Evolutionary conservation across 2,888 invertebrate species (phyloP), one percentile per base, ranked within the genome.

Genomic region (Syrista parreyssii): DNA sequence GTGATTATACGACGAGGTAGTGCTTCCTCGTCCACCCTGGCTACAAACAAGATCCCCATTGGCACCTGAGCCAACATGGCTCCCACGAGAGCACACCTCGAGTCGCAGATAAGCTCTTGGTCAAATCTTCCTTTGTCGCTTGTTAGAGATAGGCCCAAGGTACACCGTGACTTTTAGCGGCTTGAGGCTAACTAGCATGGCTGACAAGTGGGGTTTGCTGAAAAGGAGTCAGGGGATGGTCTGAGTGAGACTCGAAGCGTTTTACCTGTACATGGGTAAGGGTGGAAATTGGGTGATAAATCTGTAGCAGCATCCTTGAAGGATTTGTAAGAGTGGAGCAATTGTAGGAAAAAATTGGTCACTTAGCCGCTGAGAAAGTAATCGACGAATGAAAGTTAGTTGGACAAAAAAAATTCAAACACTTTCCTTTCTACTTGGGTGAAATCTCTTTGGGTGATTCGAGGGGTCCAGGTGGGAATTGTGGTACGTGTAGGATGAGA

Each of bases 41-140:
- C 32, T 9, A 71, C 71, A 71, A 71, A 71, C 71, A 71, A 71
- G 71, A 15, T 33, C 71, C 71, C 71, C 71, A 71, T 71, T 71
- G 71, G 71, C 71, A 71, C 71, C 71, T 71, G 71, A 71, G 15
- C 71, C 71, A 71, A 71, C 71, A 71, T 71, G 71, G 71, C 33
- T 71, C 71, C 71, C 71, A 31, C 31, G 71, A 71, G 71, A 71
- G 32, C 71, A 71, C 71, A 71, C 71, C 71, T 71, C 71, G 71
- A 71, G 31, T 71, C 71, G 12, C 32, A 31, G 71, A 71, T 71
- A 71, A 71, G 71, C 32, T 31, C 31, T 33, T 31, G 71, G 31
- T 71, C 71, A 33, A 71, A 71, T 71, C 71, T 71, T 71, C 33
- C 71, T 71, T 71, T 71, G 31, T 71, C 71, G 32, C 71, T 71